Conservation (phyloP, 2,888 invertebrate genomes). For the Volucella zonaria region DNA sequence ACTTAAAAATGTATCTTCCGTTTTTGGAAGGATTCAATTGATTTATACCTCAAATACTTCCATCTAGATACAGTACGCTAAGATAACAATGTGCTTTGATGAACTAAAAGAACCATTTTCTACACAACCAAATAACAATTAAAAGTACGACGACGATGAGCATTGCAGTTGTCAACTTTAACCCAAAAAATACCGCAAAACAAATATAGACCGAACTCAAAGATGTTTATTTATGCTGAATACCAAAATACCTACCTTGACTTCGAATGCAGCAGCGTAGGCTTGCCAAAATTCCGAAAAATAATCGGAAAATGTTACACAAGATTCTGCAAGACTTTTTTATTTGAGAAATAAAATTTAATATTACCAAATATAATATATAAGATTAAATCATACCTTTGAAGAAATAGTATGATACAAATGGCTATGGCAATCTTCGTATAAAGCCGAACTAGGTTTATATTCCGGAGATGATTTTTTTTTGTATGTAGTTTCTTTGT, state of each 20-base stretch:
- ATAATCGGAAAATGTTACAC: too few species aligned
- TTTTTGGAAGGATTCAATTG: constrained; percentile 46
- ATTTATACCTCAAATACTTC: constrained; percentile 14
- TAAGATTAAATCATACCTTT: too few species aligned
- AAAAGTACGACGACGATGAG: constrained; percentile 35
- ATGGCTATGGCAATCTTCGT: too few species aligned
- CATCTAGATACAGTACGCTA: constrained; percentile 19
- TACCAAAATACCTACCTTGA: constrained; percentile 68
- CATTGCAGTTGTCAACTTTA: constrained; percentile 70
- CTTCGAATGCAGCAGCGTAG: constrained; percentile 56
- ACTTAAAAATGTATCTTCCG: constrained; percentile 11
- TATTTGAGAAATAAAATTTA: too few species aligned
- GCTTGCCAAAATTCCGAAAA: constrained; percentile 21
- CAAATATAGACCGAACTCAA: constrained; percentile 54
- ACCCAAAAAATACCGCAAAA: constrained; percentile 69
- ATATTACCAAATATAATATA: too few species aligned
- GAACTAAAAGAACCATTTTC: constrained; percentile 4
- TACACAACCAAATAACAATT: constrained; percentile 17
- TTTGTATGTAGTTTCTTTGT: too few species aligned
- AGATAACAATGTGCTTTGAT: constrained; percentile 19
- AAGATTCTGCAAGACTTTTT: too few species aligned
- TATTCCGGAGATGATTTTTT: too few species aligned
- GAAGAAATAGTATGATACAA: too few species aligned
- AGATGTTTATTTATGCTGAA: constrained; percentile 69
- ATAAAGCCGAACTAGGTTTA: too few species aligned